These are phyloP conservation scores for Tupiocoris notatus DNA, from an alignment of 2,888 invertebrate species.

Conservation along the genomic window DNA sequence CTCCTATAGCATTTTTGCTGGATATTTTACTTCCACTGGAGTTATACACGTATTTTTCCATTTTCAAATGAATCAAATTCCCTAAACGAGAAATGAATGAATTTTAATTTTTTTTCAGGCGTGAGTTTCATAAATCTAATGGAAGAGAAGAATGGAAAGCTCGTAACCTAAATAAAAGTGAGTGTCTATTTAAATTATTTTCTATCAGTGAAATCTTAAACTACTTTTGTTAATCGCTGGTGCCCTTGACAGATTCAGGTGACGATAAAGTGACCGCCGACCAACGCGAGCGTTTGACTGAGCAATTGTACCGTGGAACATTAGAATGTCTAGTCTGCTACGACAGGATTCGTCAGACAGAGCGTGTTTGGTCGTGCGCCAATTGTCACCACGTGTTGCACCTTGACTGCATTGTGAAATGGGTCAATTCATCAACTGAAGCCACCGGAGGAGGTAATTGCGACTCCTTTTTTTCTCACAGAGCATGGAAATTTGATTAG, in stretches of 20 bases:
- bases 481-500: too few species aligned
- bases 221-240: background rate
- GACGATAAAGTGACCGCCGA: slow-evolving; percentile 32
- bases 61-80: too few species aligned
- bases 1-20: too few species aligned
- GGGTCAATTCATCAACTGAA: slow-evolving; percentile 81
- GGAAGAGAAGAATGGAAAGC: slow-evolving; percentile 32
- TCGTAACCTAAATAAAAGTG: slow-evolving; percentile 36
- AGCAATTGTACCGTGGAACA: slow-evolving; percentile 75
- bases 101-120: slow-evolving; percentile 26
- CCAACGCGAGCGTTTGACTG: slow-evolving; percentile 77
- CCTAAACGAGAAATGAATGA: too few species aligned
- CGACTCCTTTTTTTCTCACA: background rate
- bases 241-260: background rate
- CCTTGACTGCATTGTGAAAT: slow-evolving; percentile 83
- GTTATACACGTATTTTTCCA: too few species aligned
- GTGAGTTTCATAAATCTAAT: slow-evolving; percentile 30
- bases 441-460: slow-evolving; percentile 32
- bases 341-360: slow-evolving; percentile 71
- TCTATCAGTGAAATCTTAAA: background rate
- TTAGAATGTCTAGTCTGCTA: slow-evolving; percentile 95
- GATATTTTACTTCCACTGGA: too few species aligned
- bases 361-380: slow-evolving; percentile 85
- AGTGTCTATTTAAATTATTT: slow-evolving; percentile 2
- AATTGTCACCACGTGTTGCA: slow-evolving; percentile 93